Conservation (phyloP, 2,797 vertebrate genomes). For the Chaetodon trifasciatus region DNA sequence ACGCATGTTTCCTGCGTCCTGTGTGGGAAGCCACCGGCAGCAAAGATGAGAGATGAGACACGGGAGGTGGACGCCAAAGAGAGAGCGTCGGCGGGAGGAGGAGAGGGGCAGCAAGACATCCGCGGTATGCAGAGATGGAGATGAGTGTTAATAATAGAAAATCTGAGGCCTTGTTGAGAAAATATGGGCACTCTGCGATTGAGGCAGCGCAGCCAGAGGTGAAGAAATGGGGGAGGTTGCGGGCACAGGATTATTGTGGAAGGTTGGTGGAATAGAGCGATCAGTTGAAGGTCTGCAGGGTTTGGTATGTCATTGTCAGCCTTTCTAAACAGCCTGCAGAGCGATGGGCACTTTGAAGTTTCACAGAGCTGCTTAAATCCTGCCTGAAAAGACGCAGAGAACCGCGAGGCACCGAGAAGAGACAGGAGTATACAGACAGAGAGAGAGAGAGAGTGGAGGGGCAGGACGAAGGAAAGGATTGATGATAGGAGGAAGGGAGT, state of each 20-base stretch:
- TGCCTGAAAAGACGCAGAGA: slow-evolving; percentile 82
- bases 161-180: slow-evolving; percentile 67
- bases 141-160: slow-evolving; percentile 72
- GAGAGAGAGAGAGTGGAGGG: slow-evolving; percentile 28
- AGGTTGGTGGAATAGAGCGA: slow-evolving; percentile 64
- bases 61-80: background rate
- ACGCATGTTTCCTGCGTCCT: slow-evolving; percentile 39
- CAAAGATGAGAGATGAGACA: slow-evolving; percentile 48
- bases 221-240: slow-evolving; percentile 40
- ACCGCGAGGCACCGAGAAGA: slow-evolving; percentile 75
- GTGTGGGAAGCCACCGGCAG: slow-evolving; percentile 54
- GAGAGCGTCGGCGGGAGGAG: slow-evolving; percentile 15
- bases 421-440: slow-evolving; percentile 69
- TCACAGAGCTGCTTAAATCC: slow-evolving; percentile 83
- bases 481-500: slow-evolving; percentile 66
- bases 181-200: slow-evolving; percentile 60
- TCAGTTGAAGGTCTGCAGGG: slow-evolving; percentile 80
- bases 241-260: slow-evolving; percentile 62
- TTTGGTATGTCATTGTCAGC: slow-evolving; percentile 83
- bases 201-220: slow-evolving; percentile 67
- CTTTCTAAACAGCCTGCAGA: slow-evolving; percentile 80
- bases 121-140: slow-evolving; percentile 56
- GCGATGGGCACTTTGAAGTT: slow-evolving; percentile 84
- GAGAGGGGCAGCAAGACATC: slow-evolving; percentile 42
- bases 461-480: slow-evolving; percentile 58